Percentiles rank a stretch among this genome's conserved stretches.
Evolutionary conservation across 92 coral and sea anemone genomes (phyloP).

Genomic region (Plumapathes pennacea): DNA sequence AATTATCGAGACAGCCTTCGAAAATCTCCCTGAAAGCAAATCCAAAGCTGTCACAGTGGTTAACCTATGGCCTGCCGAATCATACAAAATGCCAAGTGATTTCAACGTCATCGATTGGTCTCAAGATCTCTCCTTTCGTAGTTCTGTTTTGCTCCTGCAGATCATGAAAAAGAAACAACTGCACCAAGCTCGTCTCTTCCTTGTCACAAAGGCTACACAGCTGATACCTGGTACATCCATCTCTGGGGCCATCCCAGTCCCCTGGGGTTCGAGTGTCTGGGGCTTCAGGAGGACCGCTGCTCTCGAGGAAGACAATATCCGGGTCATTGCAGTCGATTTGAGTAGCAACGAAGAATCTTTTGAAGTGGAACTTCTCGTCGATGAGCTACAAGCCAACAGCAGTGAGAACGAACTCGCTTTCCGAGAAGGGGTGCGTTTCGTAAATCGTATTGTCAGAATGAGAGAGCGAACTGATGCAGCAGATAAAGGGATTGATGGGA

Average conservation of each 20-base stretch:
- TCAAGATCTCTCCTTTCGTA: constrained; percentile 38
- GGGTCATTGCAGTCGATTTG: constrained; percentile 45
- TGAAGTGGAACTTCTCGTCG: constrained; percentile 14
- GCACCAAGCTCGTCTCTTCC: constrained; percentile 22
- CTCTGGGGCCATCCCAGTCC: constrained; percentile 10
- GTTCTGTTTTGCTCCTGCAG: constrained; percentile 36
- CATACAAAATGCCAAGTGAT: constrained; percentile 2
- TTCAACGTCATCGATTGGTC: constrained; percentile 17
- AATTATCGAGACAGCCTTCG: not conserved
- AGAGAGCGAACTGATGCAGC: too few relatives aligned
- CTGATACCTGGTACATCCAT: not conserved
- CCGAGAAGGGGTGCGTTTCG: constrained; percentile 49
- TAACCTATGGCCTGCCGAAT: constrained; percentile 58
- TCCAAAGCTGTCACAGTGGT: constrained; percentile 34
- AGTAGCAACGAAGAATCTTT: not conserved
- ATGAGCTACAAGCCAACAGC: constrained; percentile 10
- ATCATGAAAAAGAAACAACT: constrained; percentile 15
- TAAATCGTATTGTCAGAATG: constrained; percentile 33
- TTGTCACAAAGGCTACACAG: constrained; percentile 39
- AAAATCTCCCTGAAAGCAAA: not conserved
- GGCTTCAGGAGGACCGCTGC: constrained; percentile 66
- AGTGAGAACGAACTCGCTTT: constrained; percentile 52
- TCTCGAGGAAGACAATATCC: constrained; percentile 37
- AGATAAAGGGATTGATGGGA: too few relatives aligned
- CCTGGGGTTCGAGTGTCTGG: constrained; percentile 58